Percentiles rank a stretch among this genome's conserved stretches.
These are phyloP conservation scores for Muraenolepis orangiensis DNA, from an alignment of 2,797 vertebrate species.

Conservation along the genomic window DNA sequence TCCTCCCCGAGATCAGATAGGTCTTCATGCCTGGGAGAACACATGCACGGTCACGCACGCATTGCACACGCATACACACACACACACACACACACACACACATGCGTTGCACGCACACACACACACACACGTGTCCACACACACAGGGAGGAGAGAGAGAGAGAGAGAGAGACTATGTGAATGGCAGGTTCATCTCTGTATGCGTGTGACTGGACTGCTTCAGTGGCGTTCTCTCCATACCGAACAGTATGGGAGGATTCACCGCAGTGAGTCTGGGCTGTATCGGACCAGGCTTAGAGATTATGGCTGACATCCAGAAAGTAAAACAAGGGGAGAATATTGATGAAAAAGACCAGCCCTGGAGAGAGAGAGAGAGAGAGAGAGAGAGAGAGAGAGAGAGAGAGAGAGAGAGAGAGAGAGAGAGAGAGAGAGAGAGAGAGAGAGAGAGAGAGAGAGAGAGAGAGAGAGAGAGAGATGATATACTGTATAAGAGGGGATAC, in stretches of 20 bases:
- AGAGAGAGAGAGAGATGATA: background rate
- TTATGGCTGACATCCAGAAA: background rate
- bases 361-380: background rate
- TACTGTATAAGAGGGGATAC: background rate
- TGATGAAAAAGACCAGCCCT: background rate
- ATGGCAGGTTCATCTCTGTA: constrained; percentile 4
- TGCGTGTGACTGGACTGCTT: background rate
- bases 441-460: background rate
- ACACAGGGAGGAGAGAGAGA: no score
- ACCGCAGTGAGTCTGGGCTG: constrained; percentile 23
- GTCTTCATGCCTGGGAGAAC: constrained; percentile 83
- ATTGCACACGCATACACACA: background rate
- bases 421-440: background rate
- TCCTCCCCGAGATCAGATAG: constrained; percentile 88
- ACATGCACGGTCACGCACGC: background rate
- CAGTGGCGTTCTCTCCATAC: background rate
- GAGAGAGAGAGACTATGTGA: background rate
- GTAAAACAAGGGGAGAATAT: background rate
- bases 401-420: background rate
- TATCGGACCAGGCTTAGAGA: constrained; percentile 7
- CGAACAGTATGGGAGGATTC: constrained; percentile 16
- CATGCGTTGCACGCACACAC: background rate
- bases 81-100: constrained; percentile 10
- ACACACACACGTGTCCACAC: constrained; percentile 5
- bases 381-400: background rate